Evolutionary conservation across 2,113 vertebrate species (phyloP).

Genomic region (Copsychus sechellarum): DNA sequence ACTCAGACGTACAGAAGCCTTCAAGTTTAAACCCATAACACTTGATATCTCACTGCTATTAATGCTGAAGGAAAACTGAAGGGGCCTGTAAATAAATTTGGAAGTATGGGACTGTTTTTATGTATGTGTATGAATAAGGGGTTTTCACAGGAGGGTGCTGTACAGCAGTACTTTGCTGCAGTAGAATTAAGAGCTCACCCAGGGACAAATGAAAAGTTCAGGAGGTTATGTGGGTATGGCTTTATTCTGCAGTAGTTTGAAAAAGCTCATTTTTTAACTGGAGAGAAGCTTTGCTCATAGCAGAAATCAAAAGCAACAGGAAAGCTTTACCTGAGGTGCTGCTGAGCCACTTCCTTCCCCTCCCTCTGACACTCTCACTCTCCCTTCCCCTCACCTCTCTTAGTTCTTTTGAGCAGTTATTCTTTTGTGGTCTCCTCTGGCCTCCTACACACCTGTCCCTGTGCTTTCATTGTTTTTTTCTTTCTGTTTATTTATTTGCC

Average conservation of each 20-base stretch:
- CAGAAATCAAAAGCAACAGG: not conserved
- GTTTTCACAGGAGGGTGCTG: not conserved
- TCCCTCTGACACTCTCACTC: fast-evolving
- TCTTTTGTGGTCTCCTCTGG: not conserved
- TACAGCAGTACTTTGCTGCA: not conserved
- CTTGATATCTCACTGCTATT: not conserved
- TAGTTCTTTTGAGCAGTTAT: not conserved
- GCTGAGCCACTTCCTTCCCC: not conserved
- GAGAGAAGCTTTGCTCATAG: not conserved
- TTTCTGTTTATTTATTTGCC: not conserved
- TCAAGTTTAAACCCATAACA: not conserved
- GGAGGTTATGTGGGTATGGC: not conserved
- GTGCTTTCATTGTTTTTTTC: not conserved
- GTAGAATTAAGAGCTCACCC: not conserved
- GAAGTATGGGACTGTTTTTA: not conserved
- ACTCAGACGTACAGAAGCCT: not conserved
- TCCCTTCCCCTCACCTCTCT: not conserved
- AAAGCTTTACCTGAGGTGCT: not conserved
- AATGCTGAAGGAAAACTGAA: not conserved
- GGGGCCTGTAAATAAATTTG: not conserved
- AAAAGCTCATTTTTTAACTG: not conserved
- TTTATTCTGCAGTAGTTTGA: not conserved
- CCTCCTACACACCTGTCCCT: not conserved
- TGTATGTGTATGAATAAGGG: not conserved
- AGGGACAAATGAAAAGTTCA: not conserved